Percentiles rank a stretch among this genome's conserved stretches.
phyloP scores from a whole-genome alignment of 2,113 vertebrate species.

The Notiomystis cincta region DNA sequence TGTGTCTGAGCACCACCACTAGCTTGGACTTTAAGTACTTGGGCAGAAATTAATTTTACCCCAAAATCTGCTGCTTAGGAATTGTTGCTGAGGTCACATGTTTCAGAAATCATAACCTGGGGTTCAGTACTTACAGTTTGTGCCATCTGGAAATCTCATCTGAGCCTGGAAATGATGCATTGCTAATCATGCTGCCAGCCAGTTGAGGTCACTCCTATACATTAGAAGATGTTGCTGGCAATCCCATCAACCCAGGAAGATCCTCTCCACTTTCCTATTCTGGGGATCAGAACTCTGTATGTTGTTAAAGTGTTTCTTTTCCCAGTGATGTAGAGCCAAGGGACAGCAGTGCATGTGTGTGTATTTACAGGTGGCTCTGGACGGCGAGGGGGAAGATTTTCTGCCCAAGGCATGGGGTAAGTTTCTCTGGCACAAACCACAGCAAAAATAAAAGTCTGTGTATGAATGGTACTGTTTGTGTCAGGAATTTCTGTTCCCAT shows the following conservation, averaged over 20 bases:
- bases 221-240: not conserved
- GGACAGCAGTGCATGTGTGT: not conserved
- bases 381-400: conserved; percentile 92
- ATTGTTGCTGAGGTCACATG: not conserved
- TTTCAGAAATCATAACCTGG: not conserved
- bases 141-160: not conserved
- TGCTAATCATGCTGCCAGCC: not conserved
- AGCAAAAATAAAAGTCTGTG: not conserved
- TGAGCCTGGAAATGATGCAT: not conserved
- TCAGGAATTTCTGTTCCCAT: not conserved
- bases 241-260: not conserved
- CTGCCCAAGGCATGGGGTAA: conserved; percentile 98
- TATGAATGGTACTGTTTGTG: rapidly evolving
- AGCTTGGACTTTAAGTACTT: not conserved
- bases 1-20: not conserved
- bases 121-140: rapidly evolving
- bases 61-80: not conserved
- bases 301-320: not conserved
- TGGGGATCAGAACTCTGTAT: not conserved
- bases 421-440: conserved; percentile 15
- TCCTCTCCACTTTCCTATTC: not conserved
- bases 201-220: not conserved
- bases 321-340: rapidly evolving
- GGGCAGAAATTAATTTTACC: not conserved
- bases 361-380: conserved; percentile 75